Base-by-base conservation (phyloP, 2,888 invertebrate species). In the Habrosyne pyritoides region DNA sequence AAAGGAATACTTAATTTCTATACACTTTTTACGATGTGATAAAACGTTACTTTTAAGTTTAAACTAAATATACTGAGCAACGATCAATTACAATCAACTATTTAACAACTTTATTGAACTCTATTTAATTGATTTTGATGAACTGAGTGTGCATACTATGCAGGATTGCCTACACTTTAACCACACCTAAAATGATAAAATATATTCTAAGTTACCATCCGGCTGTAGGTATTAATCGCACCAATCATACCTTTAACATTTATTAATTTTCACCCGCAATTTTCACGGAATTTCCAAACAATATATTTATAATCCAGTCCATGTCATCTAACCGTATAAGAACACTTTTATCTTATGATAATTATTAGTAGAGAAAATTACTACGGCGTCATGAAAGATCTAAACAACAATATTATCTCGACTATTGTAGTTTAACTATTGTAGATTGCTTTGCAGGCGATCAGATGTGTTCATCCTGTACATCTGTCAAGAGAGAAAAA, bases 391-490 rank as follows among this genome's bases (percentile, higher is more conserved):
- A 64, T 67, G 60, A 66, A 52, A 73, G 55, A 71, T 66, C 68
- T 77, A 80, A 64, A 71, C 67, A 76, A 74, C 71, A 66, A 71
- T 68, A 68, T 18, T 14, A 71, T 67, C 67, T 72, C 69, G 63
- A 67, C 71, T 73, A 71, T 66, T 67, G 69, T 58, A 59, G 63
- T 71, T 73, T 63, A 60, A 64, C 65, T 73, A 82, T 76, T 71
- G 85, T 69, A 77, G 84, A 77, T 81, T 81, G 81, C 79, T 79
- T 80, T 81, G 86, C 79, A 75, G 73, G 75, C 75, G 84, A 81
- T 94, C 93, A 95, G 93, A 95, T 95, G 93, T 94, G 94, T 91
- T 95, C 95, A 85, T 95, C 95, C 90, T 94, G 95, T 86, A 94
- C 94, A 94, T 95, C 95, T 95, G 95, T 75, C 91, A 86, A 84